Evolutionary conservation across 2,888 invertebrate genomes (phyloP).

Genomic region (Prenolepis imparis): DNA sequence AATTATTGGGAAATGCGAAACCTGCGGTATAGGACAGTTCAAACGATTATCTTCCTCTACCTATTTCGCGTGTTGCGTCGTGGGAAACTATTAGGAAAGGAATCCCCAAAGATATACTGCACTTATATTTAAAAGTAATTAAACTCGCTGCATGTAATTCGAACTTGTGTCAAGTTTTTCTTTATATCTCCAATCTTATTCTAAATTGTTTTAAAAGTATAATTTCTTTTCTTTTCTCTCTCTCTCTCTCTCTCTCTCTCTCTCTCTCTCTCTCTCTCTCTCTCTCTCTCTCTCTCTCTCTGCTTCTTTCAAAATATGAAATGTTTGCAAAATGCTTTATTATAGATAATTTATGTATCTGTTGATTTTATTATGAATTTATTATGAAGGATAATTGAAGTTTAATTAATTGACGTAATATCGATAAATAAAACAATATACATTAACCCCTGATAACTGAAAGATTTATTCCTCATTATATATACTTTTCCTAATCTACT

Average conservation of each 20-base stretch:
- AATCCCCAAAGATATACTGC: slow-evolving; percentile 10
- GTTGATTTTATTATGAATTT: slow-evolving; percentile 6
- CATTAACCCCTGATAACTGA: not conserved
- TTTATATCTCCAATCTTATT: not conserved
- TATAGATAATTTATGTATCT: not conserved
- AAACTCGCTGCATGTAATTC: slow-evolving; percentile 29
- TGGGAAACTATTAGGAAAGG: not conserved
- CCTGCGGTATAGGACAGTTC: not conserved
- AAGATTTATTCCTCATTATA: not conserved
- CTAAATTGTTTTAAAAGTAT: slow-evolving; percentile 20
- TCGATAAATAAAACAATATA: not conserved
- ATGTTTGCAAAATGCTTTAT: not conserved
- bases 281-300: not conserved
- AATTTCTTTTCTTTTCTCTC: not conserved
- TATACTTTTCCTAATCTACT: not conserved
- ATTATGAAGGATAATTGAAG: not conserved
- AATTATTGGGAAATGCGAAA: slow-evolving; percentile 37
- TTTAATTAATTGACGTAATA: slow-evolving; percentile 14
- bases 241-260: not conserved
- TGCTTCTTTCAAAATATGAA: not conserved
- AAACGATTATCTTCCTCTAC: slow-evolving; percentile 6
- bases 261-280: not conserved
- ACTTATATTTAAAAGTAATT: slow-evolving; percentile 35
- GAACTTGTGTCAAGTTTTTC: slow-evolving; percentile 29
- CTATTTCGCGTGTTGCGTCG: slow-evolving; percentile 14